Evolutionary conservation across 2,113 vertebrate species (phyloP).

Genomic region (Diphyllodes magnificus): DNA sequence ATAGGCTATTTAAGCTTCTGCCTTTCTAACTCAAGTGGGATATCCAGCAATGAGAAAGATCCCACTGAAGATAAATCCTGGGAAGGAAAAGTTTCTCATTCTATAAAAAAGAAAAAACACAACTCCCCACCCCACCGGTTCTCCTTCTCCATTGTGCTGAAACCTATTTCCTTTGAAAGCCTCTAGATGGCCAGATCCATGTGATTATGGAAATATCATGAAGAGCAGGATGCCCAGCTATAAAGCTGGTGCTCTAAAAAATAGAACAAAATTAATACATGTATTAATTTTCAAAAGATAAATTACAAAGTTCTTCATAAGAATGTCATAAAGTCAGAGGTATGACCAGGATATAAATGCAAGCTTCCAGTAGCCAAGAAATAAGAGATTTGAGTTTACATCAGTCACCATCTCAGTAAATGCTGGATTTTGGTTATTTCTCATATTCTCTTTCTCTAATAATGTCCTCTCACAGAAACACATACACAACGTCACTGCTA

Average conservation of each 20-base stretch:
- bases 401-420: background rate
- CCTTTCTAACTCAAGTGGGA: background rate
- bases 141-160: background rate
- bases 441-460: background rate
- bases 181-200: background rate
- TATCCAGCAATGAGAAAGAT: background rate
- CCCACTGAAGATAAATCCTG: background rate
- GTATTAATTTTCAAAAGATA: background rate
- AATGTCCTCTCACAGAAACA: background rate
- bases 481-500: background rate
- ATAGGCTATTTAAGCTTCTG: background rate
- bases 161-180: background rate
- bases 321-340: background rate
- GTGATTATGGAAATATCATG: background rate
- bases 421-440: background rate
- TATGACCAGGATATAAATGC: background rate
- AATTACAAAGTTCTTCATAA: background rate
- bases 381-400: background rate
- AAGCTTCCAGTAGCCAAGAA: background rate
- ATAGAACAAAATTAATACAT: background rate
- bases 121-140: rapidly evolving
- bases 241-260: background rate
- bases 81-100: background rate
- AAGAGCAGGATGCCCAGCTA: background rate
- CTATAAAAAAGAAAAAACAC: background rate